These are phyloP conservation scores for Cephus sareptanus DNA, from an alignment of 2,888 invertebrate species.

Conservation along the genomic window DNA sequence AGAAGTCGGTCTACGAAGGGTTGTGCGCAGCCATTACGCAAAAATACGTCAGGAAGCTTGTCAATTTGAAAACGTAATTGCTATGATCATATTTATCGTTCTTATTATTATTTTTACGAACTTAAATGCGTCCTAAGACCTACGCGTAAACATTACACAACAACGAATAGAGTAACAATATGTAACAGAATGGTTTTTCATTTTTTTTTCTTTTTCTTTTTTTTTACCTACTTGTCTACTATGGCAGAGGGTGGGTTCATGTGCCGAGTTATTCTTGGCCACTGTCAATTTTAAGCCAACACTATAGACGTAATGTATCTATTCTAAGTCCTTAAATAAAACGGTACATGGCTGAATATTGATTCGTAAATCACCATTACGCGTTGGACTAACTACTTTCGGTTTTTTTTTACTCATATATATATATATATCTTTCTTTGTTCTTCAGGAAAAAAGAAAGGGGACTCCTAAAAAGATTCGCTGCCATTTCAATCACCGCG, in stretches of 20 bases:
- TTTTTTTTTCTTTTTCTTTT: slow-evolving; percentile 11
- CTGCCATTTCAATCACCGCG: neutral
- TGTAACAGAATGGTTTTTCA: slow-evolving; percentile 38
- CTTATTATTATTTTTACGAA: slow-evolving; percentile 27
- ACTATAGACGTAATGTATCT: slow-evolving; percentile 45
- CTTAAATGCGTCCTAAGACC: slow-evolving; percentile 33
- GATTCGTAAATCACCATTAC: slow-evolving; percentile 45
- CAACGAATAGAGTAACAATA: slow-evolving; percentile 52
- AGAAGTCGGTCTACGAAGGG: neutral
- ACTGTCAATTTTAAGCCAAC: slow-evolving; percentile 55
- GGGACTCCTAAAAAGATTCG: slow-evolving; percentile 52
- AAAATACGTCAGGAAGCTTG: slow-evolving; percentile 1
- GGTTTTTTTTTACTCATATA: slow-evolving; percentile 22
- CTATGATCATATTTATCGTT: neutral
- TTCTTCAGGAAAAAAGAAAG: slow-evolving; percentile 2
- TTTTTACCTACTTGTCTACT: slow-evolving; percentile 45
- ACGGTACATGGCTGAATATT: slow-evolving; percentile 45
- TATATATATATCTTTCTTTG: neutral
- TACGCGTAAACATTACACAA: slow-evolving; percentile 52
- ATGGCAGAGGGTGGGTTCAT: slow-evolving; percentile 52
- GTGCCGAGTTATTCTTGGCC: slow-evolving; percentile 55
- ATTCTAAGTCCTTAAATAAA: slow-evolving; percentile 48
- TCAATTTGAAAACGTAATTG: neutral
- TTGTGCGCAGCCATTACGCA: neutral
- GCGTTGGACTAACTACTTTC: slow-evolving; percentile 48